A percentile compares a stretch with the other conserved stretches of the same genome.
These are phyloP conservation scores for Arothron firmamentum DNA, from an alignment of 2,113 vertebrate species.

Conservation along the genomic window DNA sequence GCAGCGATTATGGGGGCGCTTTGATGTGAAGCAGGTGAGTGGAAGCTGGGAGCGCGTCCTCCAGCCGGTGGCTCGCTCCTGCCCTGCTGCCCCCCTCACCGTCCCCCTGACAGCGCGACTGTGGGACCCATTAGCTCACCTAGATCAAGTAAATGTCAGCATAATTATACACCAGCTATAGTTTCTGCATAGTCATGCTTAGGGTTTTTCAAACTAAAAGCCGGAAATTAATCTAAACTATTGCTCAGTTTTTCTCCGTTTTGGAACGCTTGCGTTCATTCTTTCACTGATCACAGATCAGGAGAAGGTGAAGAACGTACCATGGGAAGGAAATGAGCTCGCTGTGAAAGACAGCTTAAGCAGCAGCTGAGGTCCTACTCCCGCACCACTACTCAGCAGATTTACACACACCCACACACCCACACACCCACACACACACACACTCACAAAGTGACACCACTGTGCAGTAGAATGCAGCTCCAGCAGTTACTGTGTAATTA, in stretches of 20 bases:
- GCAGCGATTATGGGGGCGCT: conserved; percentile 18
- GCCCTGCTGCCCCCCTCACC: conserved; percentile 23
- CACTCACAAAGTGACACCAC: conserved; percentile 32
- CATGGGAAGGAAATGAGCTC: conserved; percentile 9
- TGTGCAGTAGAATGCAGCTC: conserved; percentile 23
- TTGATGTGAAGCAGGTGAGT: conserved; percentile 60
- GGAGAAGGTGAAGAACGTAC: conserved; percentile 23
- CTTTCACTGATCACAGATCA: conserved; percentile 20
- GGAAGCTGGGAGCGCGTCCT: conserved; percentile 13
- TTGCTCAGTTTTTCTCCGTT: too few species aligned
- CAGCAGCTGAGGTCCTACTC: conserved; percentile 33
- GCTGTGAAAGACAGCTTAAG: conserved; percentile 22
- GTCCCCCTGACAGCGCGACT: conserved; percentile 9
- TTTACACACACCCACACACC: conserved; percentile 15
- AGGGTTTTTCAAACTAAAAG: too few species aligned
- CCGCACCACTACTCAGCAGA: conserved; percentile 30
- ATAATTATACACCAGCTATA: too few species aligned
- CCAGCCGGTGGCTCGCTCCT: conserved; percentile 17
- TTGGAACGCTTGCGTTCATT: not conserved
- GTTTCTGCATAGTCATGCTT: too few species aligned
- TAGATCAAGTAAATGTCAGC: too few species aligned
- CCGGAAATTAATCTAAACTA: too few species aligned
- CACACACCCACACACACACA: conserved; percentile 24
- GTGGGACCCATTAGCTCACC: conserved; percentile 33
- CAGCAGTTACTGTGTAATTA: conserved; percentile 44